phyloP scores from a whole-genome alignment of 2,888 invertebrate species.

The Rhamphomyia laevipes region DNA sequence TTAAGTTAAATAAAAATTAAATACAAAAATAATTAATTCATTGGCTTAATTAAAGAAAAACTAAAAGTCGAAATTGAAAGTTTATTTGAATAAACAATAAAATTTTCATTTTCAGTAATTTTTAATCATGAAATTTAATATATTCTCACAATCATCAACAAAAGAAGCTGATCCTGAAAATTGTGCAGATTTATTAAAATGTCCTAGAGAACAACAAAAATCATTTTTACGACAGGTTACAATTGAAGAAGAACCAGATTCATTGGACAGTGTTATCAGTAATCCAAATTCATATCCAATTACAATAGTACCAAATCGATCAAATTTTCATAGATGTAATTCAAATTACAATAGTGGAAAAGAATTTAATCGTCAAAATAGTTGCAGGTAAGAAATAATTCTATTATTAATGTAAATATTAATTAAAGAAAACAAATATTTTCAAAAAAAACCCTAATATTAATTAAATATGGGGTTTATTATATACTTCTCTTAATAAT shows the following conservation, averaged over 20 bases:
- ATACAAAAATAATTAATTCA: no score
- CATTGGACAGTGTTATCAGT: constrained; percentile 34
- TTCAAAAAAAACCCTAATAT: no score
- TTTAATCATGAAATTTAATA: constrained; percentile 18
- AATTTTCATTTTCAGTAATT: not conserved
- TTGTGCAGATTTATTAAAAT: constrained; percentile 9
- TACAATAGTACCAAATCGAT: constrained; percentile 35
- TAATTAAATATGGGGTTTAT: no score
- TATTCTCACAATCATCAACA: constrained; percentile 13
- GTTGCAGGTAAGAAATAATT: constrained; percentile 32
- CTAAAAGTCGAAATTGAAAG: no score
- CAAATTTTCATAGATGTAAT: constrained; percentile 28
- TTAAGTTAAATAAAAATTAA: no score
- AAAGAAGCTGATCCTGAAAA: constrained; percentile 9
- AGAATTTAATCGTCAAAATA: constrained; percentile 29
- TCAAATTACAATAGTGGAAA: constrained; percentile 24
- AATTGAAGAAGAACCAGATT: constrained; percentile 36
- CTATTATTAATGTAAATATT: no score
- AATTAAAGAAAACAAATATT: not conserved
- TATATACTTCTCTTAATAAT: no score
- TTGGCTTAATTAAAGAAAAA: no score
- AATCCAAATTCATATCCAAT: constrained; percentile 37
- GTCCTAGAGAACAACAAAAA: constrained; percentile 10
- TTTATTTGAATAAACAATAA: no score
- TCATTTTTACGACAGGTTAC: constrained; percentile 22